Percentiles rank a stretch among this genome's conserved stretches.
Evolutionary conservation across 2,888 invertebrate species (phyloP).

Genomic region (Napeogenes inachia): DNA sequence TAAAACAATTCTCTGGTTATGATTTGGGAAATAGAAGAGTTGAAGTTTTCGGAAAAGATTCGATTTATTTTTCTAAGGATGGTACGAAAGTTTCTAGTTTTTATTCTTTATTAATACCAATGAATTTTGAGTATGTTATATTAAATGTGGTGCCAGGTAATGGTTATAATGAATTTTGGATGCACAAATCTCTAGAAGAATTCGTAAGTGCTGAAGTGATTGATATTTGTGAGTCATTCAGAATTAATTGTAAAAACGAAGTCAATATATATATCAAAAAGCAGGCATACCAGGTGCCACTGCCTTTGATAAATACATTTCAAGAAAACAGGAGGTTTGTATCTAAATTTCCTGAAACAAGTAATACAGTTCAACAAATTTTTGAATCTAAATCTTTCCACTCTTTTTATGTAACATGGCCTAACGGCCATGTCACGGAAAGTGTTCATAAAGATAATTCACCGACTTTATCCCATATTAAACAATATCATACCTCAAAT

Average conservation of each 20-base stretch:
- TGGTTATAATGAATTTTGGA: conserved; percentile 56
- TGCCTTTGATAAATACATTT: conserved; percentile 30
- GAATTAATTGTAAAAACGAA: conserved; percentile 56
- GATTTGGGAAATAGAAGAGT: conserved; percentile 64
- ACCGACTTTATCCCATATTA: conserved; percentile 56
- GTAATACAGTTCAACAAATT: conserved; percentile 27
- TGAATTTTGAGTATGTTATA: conserved; percentile 55
- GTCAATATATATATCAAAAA: conserved; percentile 59
- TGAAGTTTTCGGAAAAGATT: conserved; percentile 66
- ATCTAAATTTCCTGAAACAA: conserved; percentile 29
- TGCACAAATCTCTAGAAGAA: conserved; percentile 58
- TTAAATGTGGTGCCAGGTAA: conserved; percentile 57
- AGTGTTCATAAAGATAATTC: conserved; percentile 56
- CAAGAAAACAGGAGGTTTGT: conserved; percentile 31
- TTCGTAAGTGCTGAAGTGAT: conserved; percentile 36
- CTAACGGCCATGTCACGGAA: conserved; percentile 65
- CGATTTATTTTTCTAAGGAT: conserved; percentile 60
- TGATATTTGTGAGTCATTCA: conserved; percentile 57
- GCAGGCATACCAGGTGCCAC: conserved; percentile 41
- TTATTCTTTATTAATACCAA: conserved; percentile 60
- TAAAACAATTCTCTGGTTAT: conserved; percentile 60
- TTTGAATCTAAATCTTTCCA: conserved; percentile 47
- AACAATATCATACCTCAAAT: conserved; percentile 48
- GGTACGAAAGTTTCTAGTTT: conserved; percentile 53
- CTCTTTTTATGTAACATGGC: conserved; percentile 61